Conservation (phyloP, 2,113 vertebrate species). For the Neodontobutis hainanensis region DNA sequence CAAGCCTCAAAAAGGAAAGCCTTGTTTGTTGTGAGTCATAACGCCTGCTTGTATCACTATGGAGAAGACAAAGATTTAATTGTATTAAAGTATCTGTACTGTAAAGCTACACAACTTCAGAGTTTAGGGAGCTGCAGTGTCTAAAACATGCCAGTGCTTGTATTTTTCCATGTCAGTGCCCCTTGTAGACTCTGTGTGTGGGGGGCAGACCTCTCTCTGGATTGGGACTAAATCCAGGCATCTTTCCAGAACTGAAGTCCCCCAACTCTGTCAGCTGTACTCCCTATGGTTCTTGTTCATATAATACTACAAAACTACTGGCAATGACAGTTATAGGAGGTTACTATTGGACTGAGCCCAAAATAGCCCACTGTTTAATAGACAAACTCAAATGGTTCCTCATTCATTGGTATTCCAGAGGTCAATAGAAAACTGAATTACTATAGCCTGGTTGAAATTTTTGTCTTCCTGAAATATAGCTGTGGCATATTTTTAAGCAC, state of each 20-base stretch:
- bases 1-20: conserved; percentile 18
- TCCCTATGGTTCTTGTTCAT: conserved; percentile 57
- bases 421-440: conserved; percentile 15
- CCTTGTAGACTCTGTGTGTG: conserved; percentile 63
- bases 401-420: conserved; percentile 42
- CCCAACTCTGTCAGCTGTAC: conserved; percentile 55
- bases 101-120: conserved; percentile 42
- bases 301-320: conserved; percentile 56
- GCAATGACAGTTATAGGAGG: conserved; percentile 41
- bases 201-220: conserved; percentile 65
- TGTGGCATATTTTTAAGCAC: conserved; percentile 39
- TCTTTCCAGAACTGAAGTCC: conserved; percentile 61
- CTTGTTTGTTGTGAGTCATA: conserved; percentile 20
- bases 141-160: conserved; percentile 65
- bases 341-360: conserved; percentile 36
- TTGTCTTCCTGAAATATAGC: conserved; percentile 38
- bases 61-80: conserved; percentile 27
- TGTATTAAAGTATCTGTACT: conserved; percentile 20
- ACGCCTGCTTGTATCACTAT: not conserved
- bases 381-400: conserved; percentile 45
- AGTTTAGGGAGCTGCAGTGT: conserved; percentile 52
- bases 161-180: conserved; percentile 75
- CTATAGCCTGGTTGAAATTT: conserved; percentile 15
- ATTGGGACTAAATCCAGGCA: conserved; percentile 62
- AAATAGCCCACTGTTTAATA: conserved; percentile 46